Base-by-base conservation (phyloP, 1,140 invertebrate species). In the Ephestia elutella region DNA sequence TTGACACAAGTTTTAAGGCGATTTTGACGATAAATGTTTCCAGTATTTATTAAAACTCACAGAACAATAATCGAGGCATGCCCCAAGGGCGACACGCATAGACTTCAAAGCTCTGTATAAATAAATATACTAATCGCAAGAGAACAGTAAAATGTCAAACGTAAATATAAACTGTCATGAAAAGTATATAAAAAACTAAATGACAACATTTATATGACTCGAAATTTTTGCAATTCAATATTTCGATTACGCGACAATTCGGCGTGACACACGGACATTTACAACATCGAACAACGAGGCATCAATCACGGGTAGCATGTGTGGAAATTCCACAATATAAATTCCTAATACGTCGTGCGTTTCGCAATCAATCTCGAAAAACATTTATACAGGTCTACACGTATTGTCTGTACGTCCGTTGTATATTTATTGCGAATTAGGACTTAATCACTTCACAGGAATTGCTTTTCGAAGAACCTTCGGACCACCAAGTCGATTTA, bases 351-450 rank as follows among this genome's bases (percentile, higher is more conserved):
- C 38, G 38, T 44, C 1, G 13, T 44, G 38, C 38, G 38, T 44
- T 44, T 44, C 15, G 38, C 38, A 44, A 44, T 44, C 38, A 44
- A 44, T 44, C 38, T 44, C 38, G 15, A 44, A 44, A 44, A 44
- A 44, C 38, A 44, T 44, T 44, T 44, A 44, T 44, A 44, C 38
- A 44, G 13, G 38, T 10, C 38, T 44, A 44, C 38, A 44, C 38
- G 38, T 44, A 44, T 44, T 44, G 38, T 17, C 38, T 44, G 38
- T 44, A 44, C 38, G 38, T 44, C 15, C n/a, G 13, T 44, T 44
- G 38, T 44, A 44, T 44, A 44, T 44, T 44, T 44, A 44, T 44
- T 10, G 38, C 38, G 38, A 44, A 44, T 44, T 44, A 44, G 13
- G 38, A 15, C 2, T 44, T 44, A 44, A 44, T 44, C 38, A 44